These are phyloP conservation scores for Centropyge bicolor DNA, from an alignment of 2,797 vertebrate species.

Conservation along the genomic window DNA sequence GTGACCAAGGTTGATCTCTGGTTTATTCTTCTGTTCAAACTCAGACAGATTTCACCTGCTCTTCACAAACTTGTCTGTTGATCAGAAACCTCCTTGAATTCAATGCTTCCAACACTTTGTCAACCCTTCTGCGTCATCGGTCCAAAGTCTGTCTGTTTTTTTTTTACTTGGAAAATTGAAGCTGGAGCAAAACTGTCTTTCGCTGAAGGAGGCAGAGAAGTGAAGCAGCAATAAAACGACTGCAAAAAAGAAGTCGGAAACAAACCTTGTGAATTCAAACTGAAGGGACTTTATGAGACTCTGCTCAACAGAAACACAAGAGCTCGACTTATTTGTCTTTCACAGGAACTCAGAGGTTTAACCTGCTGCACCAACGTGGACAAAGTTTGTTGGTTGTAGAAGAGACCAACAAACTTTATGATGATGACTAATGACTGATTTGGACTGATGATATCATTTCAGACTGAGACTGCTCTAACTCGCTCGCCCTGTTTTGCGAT, in stretches of 20 bases:
- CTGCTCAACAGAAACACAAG: neutral
- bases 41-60: neutral
- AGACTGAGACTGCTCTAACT: neutral
- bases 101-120: neutral
- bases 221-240: too few species aligned
- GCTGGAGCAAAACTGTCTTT: too few species aligned
- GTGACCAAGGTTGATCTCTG: constrained; percentile 3
- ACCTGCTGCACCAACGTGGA: too few species aligned
- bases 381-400: too few species aligned
- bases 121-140: too few species aligned
- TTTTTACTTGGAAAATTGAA: too few species aligned
- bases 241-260: too few species aligned
- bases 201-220: too few species aligned
- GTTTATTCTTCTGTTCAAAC: neutral
- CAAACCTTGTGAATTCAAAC: neutral
- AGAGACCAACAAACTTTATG: too few species aligned
- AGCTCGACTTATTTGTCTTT: too few species aligned
- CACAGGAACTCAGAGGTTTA: too few species aligned
- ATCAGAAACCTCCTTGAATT: neutral
- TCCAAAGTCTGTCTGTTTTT: too few species aligned
- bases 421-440: neutral
- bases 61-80: neutral
- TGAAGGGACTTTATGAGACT: neutral
- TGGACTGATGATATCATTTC: neutral
- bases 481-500: neutral